A percentile compares a stretch with the other conserved stretches of the same genome.
Conservation (phyloP, 2,797 vertebrate species). For the Falco novaeseelandiae region DNA sequence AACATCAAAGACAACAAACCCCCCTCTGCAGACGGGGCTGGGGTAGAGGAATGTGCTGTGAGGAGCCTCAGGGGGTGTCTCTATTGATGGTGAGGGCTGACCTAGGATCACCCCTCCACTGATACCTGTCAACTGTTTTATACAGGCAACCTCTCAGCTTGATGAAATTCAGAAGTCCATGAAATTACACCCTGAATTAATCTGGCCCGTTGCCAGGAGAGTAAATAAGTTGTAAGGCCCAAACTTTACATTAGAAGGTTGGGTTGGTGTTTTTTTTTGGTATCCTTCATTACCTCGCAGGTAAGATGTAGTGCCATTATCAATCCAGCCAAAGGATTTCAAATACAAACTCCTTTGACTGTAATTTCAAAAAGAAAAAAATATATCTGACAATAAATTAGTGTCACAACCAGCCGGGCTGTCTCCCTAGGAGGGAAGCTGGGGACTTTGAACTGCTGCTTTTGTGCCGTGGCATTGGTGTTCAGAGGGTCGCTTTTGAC, state of each 20-base stretch:
- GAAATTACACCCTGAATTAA: slow-evolving; percentile 51
- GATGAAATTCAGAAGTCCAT: slow-evolving; percentile 48
- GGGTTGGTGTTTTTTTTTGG: background rate
- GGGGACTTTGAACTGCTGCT: slow-evolving; percentile 67
- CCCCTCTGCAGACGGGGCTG: background rate
- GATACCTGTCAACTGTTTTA: slow-evolving; percentile 31
- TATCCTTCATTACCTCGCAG: background rate
- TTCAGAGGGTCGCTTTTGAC: slow-evolving; percentile 61
- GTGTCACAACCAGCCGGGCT: slow-evolving; percentile 43
- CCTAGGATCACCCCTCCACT: background rate
- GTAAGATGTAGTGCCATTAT: background rate
- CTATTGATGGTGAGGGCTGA: background rate
- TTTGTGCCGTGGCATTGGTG: background rate
- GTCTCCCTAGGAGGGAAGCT: slow-evolving; percentile 30
- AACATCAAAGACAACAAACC: background rate
- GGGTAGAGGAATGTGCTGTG: background rate
- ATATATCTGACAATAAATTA: slow-evolving; percentile 52
- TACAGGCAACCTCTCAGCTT: background rate
- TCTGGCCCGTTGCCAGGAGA: background rate
- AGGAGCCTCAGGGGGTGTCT: background rate
- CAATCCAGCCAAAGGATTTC: background rate
- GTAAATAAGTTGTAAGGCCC: background rate
- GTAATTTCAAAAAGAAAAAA: background rate
- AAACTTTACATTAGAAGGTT: background rate
- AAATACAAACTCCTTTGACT: background rate